Evolutionary conservation across 92 coral and sea anemone species (phyloP).

Genomic region (Bergia sp.): DNA sequence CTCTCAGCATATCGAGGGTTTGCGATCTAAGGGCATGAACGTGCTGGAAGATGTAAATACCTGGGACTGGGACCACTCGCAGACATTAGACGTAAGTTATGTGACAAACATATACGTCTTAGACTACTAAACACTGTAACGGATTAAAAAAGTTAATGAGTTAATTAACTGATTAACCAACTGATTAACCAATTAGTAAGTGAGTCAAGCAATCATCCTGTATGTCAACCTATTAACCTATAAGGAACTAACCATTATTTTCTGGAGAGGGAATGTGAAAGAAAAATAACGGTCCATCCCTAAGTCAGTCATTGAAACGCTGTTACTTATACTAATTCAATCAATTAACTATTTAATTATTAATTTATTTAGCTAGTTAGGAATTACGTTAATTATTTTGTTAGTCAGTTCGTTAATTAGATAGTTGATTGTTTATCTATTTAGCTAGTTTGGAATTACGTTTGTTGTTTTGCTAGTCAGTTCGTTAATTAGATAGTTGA

Average conservation of each 20-base stretch:
- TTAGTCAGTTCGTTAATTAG: neutral
- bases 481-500: neutral
- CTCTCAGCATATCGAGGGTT: constrained; percentile 51
- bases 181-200: too few relatives aligned
- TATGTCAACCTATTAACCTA: neutral
- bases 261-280: too few relatives aligned
- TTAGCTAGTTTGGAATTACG: neutral
- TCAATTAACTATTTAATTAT: too few relatives aligned
- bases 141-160: too few relatives aligned
- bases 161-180: too few relatives aligned
- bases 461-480: neutral
- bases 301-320: neutral
- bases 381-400: too few relatives aligned
- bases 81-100: constrained; percentile 48
- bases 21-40: constrained; percentile 57
- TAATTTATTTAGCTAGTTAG: too few relatives aligned
- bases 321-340: neutral
- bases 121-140: neutral
- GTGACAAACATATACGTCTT: neutral
- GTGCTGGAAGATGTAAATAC: constrained; percentile 59
- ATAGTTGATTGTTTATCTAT: neutral
- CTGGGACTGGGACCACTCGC: constrained; percentile 76
- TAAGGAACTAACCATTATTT: too few relatives aligned
- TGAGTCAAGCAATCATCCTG: too few relatives aligned
- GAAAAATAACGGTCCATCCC: too few relatives aligned